These are phyloP conservation scores for Philereme transversata DNA, from an alignment of 2,888 invertebrate genomes.

Conservation along the genomic window DNA sequence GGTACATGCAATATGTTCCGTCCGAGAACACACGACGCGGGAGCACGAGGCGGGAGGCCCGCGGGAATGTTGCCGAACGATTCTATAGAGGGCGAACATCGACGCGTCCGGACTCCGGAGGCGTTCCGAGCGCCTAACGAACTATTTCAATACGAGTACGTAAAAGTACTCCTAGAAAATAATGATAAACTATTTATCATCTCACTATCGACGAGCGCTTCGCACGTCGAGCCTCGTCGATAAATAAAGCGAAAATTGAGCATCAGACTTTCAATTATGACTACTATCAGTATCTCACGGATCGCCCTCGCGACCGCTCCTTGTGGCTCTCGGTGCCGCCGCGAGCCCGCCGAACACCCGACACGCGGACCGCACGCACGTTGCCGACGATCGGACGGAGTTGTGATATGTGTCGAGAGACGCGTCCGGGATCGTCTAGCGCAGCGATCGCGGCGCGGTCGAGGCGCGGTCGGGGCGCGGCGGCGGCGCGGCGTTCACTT, in stretches of 20 bases:
- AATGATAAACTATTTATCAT: conserved; percentile 30
- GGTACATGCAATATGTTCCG: conserved; percentile 3
- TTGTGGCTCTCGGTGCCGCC: no score
- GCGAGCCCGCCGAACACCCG: conserved; percentile 3
- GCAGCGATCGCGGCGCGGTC: conserved; percentile 1
- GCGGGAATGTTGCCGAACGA: background rate
- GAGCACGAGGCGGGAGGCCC: conserved; percentile 1
- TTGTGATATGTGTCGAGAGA: conserved; percentile 7
- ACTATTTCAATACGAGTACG: conserved; percentile 18
- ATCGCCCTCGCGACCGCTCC: background rate
- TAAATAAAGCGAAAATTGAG: conserved; percentile 47
- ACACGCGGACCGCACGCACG: background rate
- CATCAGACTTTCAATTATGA: conserved; percentile 51
- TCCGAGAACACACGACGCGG: background rate
- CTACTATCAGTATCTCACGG: conserved; percentile 26
- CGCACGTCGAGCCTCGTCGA: conserved; percentile 27
- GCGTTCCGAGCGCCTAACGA: conserved; percentile 9
- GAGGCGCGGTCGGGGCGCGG: background rate
- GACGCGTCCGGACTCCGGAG: background rate
- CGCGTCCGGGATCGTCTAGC: background rate
- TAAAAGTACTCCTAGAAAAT: conserved; percentile 25
- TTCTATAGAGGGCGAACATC: background rate
- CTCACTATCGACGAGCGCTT: conserved; percentile 26
- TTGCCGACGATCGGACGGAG: conserved; percentile 14
- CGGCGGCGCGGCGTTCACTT: conserved; percentile 38